Evolutionary conservation across 2,888 invertebrate genomes (phyloP).

Genomic region (Chaitophorus viminalis): DNA sequence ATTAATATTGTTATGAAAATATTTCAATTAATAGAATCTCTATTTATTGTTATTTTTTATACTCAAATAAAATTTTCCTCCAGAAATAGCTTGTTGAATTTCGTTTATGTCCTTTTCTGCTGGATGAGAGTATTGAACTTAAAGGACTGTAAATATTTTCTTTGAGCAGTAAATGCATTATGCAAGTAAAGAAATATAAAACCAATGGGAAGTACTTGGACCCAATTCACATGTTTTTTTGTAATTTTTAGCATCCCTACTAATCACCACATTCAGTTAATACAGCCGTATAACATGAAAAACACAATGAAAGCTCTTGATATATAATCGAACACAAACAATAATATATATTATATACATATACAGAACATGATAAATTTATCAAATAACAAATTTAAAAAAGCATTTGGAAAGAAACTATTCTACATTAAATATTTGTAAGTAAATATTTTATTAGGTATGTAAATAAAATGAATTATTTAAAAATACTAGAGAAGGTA

Average conservation of each 20-base stretch:
- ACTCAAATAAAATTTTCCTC: constrained; percentile 15
- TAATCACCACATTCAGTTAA: constrained; percentile 43
- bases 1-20: constrained; percentile 40
- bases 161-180: constrained; percentile 38
- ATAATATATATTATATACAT: too few relatives aligned
- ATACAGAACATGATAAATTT: too few relatives aligned
- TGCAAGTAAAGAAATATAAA: constrained; percentile 52
- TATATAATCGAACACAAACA: too few relatives aligned
- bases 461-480: too few relatives aligned
- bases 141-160: not conserved
- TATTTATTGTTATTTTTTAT: constrained; percentile 34
- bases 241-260: not conserved
- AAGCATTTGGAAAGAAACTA: too few relatives aligned
- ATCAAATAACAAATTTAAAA: too few relatives aligned
- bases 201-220: constrained; percentile 47
- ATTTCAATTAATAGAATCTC: constrained; percentile 11
- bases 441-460: too few relatives aligned
- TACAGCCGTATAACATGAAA: constrained; percentile 35
- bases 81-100: constrained; percentile 39
- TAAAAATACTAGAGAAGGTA: too few relatives aligned
- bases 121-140: constrained; percentile 38
- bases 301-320: constrained; percentile 39
- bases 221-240: constrained; percentile 56
- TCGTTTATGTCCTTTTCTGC: constrained; percentile 28
- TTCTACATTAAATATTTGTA: too few relatives aligned